phyloP scores from a whole-genome alignment of 2,113 vertebrate species.

The Callithrix jacchus region DNA sequence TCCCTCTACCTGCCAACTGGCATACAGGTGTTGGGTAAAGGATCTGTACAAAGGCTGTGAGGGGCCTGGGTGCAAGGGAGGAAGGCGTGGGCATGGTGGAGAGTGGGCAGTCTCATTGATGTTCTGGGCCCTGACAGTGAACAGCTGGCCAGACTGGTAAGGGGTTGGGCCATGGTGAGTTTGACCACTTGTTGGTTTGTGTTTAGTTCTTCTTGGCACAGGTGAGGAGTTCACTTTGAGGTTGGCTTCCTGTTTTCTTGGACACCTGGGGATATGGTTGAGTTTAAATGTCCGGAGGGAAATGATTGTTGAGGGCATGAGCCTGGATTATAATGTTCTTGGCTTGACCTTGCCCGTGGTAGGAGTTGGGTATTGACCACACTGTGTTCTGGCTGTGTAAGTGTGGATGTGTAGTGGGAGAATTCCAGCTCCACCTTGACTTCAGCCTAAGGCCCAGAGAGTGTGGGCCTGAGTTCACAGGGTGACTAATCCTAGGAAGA shows the following conservation, averaged over 20 bases:
- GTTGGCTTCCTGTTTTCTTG: conserved; percentile 58
- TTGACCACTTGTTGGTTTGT: conserved; percentile 17
- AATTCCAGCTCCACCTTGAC: not conserved
- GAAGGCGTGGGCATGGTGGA: not conserved
- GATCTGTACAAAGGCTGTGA: not conserved
- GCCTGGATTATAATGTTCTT: not conserved
- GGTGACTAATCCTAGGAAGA: not conserved
- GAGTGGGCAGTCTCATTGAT: not conserved
- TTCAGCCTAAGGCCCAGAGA: not conserved
- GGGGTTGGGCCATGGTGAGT: not conserved
- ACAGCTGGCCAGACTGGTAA: not conserved
- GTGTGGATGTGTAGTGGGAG: not conserved
- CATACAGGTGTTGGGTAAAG: not conserved
- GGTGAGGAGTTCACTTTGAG: not conserved
- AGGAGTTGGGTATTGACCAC: not conserved
- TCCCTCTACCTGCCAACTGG: not conserved
- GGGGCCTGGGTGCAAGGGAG: not conserved
- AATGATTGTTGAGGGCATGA: conserved; percentile 12
- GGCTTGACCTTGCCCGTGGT: not conserved
- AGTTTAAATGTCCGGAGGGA: conserved; percentile 10
- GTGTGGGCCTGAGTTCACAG: not conserved
- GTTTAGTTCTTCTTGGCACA: conserved; percentile 25
- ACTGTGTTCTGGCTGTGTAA: not conserved
- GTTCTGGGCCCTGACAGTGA: not conserved
- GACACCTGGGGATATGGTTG: conserved; percentile 8